Evolutionary conservation across 2,888 invertebrate species (phyloP).

Genomic region (Penaeus monodon): DNA sequence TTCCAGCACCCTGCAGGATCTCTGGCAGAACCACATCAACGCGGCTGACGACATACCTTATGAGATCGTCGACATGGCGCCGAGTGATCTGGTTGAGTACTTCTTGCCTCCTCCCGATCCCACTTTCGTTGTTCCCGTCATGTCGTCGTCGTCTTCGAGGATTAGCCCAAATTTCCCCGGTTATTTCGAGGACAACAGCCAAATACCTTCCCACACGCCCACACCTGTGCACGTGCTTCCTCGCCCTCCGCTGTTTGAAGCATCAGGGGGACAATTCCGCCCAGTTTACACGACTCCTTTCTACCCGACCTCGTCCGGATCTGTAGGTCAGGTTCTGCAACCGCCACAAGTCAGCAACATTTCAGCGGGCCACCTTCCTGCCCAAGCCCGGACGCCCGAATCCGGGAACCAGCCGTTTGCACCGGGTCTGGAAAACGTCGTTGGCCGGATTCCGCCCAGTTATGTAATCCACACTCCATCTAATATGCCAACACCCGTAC

Average conservation of each 20-base stretch:
- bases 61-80: conserved; percentile 22
- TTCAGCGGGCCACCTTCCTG: not conserved
- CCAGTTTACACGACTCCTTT: no score
- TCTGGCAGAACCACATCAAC: conserved; percentile 39
- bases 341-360: not conserved
- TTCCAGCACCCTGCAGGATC: conserved; percentile 22
- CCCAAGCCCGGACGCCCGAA: not conserved
- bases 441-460: not conserved
- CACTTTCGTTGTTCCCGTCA: conserved; percentile 22
- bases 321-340: not conserved
- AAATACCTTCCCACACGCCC: not conserved
- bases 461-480: not conserved
- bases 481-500: conserved; percentile 5
- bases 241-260: not conserved
- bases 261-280: no score
- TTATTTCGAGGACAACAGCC: no score
- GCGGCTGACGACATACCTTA: conserved; percentile 5
- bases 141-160: not conserved
- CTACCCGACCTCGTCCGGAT: not conserved
- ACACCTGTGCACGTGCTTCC: not conserved
- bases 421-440: not conserved
- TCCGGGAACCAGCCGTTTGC: not conserved
- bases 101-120: conserved; percentile 22
- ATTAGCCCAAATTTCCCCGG: not conserved
- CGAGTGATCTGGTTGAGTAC: conserved; percentile 23